Conservation (phyloP, 2,888 invertebrate genomes). For the Margaritifera margaritifera region DNA sequence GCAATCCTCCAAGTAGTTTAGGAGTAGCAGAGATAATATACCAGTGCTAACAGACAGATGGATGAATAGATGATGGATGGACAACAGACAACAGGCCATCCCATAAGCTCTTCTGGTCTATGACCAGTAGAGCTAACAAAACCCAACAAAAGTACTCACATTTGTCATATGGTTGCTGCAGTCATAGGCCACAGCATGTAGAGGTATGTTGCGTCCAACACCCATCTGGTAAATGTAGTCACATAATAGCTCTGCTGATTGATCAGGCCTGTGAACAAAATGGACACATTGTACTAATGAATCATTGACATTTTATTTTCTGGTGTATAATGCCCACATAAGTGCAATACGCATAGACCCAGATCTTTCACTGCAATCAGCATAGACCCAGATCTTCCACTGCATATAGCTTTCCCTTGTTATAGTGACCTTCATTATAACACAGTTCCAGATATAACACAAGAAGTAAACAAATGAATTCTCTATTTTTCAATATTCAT, state of each 20-base stretch:
- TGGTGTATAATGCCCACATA: no score
- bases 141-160: slow-evolving; percentile 52
- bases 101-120: neutral
- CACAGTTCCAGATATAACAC: slow-evolving; percentile 3
- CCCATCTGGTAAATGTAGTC: slow-evolving; percentile 70
- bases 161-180: slow-evolving; percentile 70
- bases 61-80: no score
- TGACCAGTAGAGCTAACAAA: neutral
- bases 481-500: no score
- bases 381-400: neutral
- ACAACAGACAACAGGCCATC: no score
- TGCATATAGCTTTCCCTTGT: no score
- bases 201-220: slow-evolving; percentile 60
- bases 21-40: no score
- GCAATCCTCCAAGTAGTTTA: no score
- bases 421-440: neutral
- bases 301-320: neutral
- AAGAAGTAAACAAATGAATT: neutral
- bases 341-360: no score
- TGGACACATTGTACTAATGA: neutral
- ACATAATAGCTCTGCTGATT: slow-evolving; percentile 67
- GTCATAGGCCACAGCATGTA: slow-evolving; percentile 72
- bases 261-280: slow-evolving; percentile 63
- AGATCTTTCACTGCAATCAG: neutral
- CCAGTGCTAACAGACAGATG: no score